Conservation (phyloP, 2,797 vertebrate genomes). For the Lacerta viridis region DNA sequence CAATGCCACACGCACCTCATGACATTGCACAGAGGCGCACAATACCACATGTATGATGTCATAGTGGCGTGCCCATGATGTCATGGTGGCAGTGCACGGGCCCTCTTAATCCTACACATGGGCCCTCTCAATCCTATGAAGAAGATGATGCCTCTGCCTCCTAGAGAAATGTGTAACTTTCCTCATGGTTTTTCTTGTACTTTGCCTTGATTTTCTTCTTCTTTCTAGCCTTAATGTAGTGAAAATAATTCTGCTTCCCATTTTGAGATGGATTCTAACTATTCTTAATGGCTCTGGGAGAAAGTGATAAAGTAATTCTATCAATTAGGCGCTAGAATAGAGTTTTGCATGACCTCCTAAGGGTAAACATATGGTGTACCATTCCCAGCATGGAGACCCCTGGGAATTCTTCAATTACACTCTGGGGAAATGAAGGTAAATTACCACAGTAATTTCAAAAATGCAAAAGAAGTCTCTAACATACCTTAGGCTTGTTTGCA, state of each 20-base stretch:
- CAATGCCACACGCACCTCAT: too few species aligned
- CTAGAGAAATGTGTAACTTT: not conserved
- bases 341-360: slow-evolving; percentile 30
- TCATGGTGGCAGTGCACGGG: too few species aligned
- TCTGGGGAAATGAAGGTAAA: slow-evolving; percentile 25
- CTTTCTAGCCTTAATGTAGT: not conserved
- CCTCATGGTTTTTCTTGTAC: not conserved
- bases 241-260: slow-evolving; percentile 31
- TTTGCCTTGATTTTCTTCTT: not conserved
- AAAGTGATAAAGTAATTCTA: slow-evolving; percentile 41
- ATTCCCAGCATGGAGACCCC: slow-evolving; percentile 12
- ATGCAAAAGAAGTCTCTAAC: slow-evolving; percentile 21
- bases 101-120: too few species aligned
- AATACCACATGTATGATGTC: too few species aligned
- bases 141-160: too few species aligned
- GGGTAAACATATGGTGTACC: slow-evolving; percentile 31
- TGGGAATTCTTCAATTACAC: slow-evolving; percentile 43
- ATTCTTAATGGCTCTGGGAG: not conserved
- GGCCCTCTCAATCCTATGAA: too few species aligned
- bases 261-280: slow-evolving; percentile 20
- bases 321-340: not conserved
- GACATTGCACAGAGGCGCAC: too few species aligned
- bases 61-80: too few species aligned
- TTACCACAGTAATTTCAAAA: slow-evolving; percentile 36
- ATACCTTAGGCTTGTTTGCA: slow-evolving; percentile 41